Evolutionary conservation across 1,140 invertebrate genomes (phyloP).

Genomic region (Trissolcus basalis): DNA sequence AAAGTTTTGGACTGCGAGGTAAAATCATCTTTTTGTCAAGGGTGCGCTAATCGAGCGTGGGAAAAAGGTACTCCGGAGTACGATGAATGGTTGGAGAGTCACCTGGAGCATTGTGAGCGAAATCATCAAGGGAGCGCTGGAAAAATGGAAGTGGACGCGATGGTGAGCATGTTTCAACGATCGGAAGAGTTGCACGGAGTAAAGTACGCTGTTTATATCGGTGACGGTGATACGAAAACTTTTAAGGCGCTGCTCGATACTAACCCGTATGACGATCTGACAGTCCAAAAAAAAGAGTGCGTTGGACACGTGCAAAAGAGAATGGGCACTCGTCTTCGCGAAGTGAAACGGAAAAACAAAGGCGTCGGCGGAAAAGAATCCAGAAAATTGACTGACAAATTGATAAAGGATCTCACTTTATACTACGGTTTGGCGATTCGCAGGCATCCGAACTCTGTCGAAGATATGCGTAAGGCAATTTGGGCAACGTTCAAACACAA

Average conservation of each 20-base stretch:
- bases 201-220: background rate
- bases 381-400: slow-evolving; percentile 1
- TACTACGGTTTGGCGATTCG: background rate
- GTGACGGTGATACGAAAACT: slow-evolving; percentile 1
- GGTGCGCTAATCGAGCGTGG: background rate
- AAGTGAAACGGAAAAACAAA: background rate
- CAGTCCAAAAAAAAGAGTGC: background rate
- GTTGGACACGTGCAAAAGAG: background rate
- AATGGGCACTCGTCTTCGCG: background rate
- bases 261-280: background rate
- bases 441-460: background rate
- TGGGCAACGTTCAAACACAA: slow-evolving; percentile 3
- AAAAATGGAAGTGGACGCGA: slow-evolving; percentile 5
- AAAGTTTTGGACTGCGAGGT: background rate
- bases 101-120: background rate
- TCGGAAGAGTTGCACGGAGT: background rate
- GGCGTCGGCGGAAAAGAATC: slow-evolving; percentile 1
- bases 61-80: background rate
- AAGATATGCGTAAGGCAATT: background rate
- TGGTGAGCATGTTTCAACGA: background rate
- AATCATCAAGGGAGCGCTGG: background rate
- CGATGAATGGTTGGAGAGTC: background rate
- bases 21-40: background rate
- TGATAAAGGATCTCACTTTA: slow-evolving; percentile 1
- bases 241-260: background rate